phyloP scores from a whole-genome alignment of 2,888 invertebrate species.

The Oscheius myriophilus region DNA sequence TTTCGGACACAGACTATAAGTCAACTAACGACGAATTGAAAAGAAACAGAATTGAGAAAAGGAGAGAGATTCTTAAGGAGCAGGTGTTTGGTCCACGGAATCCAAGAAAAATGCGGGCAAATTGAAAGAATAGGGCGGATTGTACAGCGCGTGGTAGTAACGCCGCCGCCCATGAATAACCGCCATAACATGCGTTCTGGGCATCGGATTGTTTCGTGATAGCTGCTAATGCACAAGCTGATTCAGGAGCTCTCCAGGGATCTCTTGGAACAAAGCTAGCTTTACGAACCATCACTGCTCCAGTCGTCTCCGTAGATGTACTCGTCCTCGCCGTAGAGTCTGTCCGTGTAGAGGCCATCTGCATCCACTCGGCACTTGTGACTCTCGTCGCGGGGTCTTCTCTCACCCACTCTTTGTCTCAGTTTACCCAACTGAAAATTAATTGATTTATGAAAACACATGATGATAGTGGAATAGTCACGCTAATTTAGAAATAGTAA shows the following conservation, averaged over 20 bases:
- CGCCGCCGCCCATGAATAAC: no score
- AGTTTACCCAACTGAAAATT: constrained; percentile 47
- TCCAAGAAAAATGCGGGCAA: neutral
- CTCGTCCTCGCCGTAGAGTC: constrained; percentile 26
- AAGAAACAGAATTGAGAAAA: no score
- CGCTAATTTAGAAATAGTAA: neutral
- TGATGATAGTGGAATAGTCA: neutral
- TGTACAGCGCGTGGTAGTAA: no score
- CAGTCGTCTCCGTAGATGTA: constrained; percentile 65
- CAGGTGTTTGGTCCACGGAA: no score
- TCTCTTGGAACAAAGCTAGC: neutral
- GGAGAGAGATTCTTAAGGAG: no score
- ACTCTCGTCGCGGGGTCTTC: constrained; percentile 12
- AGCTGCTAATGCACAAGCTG: constrained; percentile 15
- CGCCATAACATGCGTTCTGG: no score
- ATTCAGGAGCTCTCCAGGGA: constrained; percentile 25
- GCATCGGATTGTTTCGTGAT: no score
- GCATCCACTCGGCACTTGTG: constrained; percentile 44
- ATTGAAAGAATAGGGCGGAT: neutral
- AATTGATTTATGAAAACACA: neutral
- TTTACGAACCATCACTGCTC: constrained; percentile 50
- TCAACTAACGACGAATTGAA: no score
- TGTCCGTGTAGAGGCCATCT: constrained; percentile 39
- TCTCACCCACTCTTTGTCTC: constrained; percentile 49
- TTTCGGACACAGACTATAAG: no score